These are phyloP conservation scores for Marasmarcha lunaedactyla DNA, from an alignment of 2,888 invertebrate species.

Conservation along the genomic window DNA sequence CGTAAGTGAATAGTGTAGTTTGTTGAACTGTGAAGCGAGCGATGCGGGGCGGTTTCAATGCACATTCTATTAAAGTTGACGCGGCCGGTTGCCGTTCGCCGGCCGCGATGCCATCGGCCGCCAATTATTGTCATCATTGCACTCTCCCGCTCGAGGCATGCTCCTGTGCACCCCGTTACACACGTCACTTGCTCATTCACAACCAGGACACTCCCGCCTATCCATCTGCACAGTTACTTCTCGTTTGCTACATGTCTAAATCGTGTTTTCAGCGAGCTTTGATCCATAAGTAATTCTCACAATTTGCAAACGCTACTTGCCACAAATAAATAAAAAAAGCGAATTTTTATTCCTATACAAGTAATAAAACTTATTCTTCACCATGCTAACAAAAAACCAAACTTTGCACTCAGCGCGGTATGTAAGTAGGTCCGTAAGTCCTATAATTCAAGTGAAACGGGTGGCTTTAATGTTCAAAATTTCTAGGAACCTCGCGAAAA, in stretches of 20 bases:
- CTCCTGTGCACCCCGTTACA: slow-evolving; percentile 18
- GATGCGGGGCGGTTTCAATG: slow-evolving; percentile 58
- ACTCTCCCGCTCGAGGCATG: slow-evolving; percentile 31
- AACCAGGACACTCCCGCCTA: slow-evolving; percentile 11
- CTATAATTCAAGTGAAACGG: slow-evolving; percentile 56
- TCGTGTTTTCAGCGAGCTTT: no score
- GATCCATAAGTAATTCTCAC: no score
- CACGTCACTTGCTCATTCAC: slow-evolving; percentile 9
- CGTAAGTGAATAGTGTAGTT: slow-evolving; percentile 28
- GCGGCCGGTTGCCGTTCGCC: slow-evolving; percentile 37
- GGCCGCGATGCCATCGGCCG: slow-evolving; percentile 28
- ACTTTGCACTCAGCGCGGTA: slow-evolving; percentile 51
- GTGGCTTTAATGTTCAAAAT: slow-evolving; percentile 58
- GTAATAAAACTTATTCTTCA: slow-evolving; percentile 24
- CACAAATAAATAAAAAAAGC: no score
- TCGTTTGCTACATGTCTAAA: neutral
- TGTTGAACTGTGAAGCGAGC: slow-evolving; percentile 42
- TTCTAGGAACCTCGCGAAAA: slow-evolving; percentile 39
- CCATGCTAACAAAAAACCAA: slow-evolving; percentile 49
- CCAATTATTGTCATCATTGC: slow-evolving; percentile 56
- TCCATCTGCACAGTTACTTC: slow-evolving; percentile 3
- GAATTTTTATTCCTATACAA: no score
- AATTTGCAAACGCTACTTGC: no score
- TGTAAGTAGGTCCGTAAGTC: slow-evolving; percentile 57
- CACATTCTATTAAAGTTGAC: slow-evolving; percentile 54